Base-by-base conservation (phyloP, 2,888 invertebrate genomes). In the Chironomus tentans region DNA sequence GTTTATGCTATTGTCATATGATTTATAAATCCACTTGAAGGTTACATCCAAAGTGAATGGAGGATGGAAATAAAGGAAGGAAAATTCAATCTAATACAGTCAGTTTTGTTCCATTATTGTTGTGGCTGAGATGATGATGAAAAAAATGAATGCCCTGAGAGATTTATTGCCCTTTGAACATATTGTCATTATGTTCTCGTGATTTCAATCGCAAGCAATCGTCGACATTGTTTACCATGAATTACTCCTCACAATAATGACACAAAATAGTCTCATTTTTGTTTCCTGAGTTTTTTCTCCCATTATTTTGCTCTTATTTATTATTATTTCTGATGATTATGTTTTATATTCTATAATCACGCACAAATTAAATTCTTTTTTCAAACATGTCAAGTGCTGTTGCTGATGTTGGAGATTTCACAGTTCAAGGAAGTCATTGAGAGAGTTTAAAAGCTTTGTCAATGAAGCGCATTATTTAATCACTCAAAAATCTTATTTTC, bases 11-110 rank as follows among this genome's bases (percentile, higher is more conserved):
- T 73, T 73, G 73, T 73, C 62, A 62, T 46, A 56, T 73, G 73
- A 73, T 73, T 73, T 73, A 73, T 73, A 73, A 73, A 73, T 61
- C 73, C 65, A 22, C 73, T 73, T 73, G 62, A 73, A 73, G 38
- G 65, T 73, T 62, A 22, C 50, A 10, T n/a, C 38, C 10, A 38
- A 38, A 38, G 38, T 38, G 38, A 10, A 38, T 38, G 38, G 7
- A 69, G 2, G 24, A 24, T 24, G 24, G 24, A 24, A 24, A 24
- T 3, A 24, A 18, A 70, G 22, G 10, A 65, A 10, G 24, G 4
- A 65, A 24, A 65, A 65, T 24, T 24, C 65, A 65, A 65, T 65
- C 65, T 65, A 65, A 65, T 65, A 24, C 65, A 65, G 13, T 65
- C 21, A 65, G 6, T 65, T 22, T 65, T 18, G 56, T 56, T 56